These are phyloP conservation scores for Drosophila austrosaltans DNA, from an alignment of 2,888 invertebrate genomes.

Conservation along the genomic window DNA sequence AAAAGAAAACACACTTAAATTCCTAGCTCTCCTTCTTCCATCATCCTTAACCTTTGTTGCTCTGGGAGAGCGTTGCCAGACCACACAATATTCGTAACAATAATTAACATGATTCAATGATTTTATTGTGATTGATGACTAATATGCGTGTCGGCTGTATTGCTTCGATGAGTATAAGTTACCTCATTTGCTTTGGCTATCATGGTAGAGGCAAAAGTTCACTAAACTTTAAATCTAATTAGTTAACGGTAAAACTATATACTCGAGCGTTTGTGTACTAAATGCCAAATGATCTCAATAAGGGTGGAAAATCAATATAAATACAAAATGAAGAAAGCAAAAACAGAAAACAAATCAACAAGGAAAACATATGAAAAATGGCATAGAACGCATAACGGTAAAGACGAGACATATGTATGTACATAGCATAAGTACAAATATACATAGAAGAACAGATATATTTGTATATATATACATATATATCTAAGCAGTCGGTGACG, in stretches of 20 bases:
- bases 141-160: background rate
- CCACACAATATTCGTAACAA: background rate
- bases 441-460: slow-evolving; percentile 16
- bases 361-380: slow-evolving; percentile 52
- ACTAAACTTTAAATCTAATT: slow-evolving; percentile 55
- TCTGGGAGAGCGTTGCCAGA: background rate
- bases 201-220: slow-evolving; percentile 29
- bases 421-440: slow-evolving; percentile 17
- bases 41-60: no score
- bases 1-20: no score
- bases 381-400: slow-evolving; percentile 48
- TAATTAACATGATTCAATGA: slow-evolving; percentile 5
- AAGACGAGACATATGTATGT: slow-evolving; percentile 2
- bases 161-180: background rate
- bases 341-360: slow-evolving; percentile 12
- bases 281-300: background rate
- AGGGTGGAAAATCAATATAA: slow-evolving; percentile 29
- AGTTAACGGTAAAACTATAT: slow-evolving; percentile 23
- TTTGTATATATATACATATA: slow-evolving; percentile 12
- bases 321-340: slow-evolving; percentile 11
- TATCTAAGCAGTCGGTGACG: slow-evolving; percentile 33
- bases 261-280: background rate
- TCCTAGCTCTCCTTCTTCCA: no score
- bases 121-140: slow-evolving; percentile 12
- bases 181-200: slow-evolving; percentile 1